Evolutionary conservation across 2,888 invertebrate genomes (phyloP), one percentile per base, ranked within the genome.

Genomic region (Orthosia cruda): DNA sequence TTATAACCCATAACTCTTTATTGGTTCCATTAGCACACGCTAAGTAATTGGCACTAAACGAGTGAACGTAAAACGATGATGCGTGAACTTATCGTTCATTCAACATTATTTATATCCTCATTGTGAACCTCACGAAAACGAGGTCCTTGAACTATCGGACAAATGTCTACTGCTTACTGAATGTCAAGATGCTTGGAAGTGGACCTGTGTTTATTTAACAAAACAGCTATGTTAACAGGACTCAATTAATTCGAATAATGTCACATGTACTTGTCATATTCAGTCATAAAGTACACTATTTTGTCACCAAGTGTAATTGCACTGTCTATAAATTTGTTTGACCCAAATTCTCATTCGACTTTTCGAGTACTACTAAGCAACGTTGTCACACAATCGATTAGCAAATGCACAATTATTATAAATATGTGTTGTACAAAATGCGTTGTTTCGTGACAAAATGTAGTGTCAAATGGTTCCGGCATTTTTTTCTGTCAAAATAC

Each of bases 401-500:
- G 26, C 68, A 83, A 71, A 66, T 55, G 68, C 69, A 61, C 63
- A 73, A 63, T 68, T 70, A 71, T 85, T 77, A 76, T 66, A 77
- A 77, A 86, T 75, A 84, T 80, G 61, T 74, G 61, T 77, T 74
- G 61, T 77, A 68, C 67, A 74, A 79, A 86, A 88, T 84, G 72
- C 70, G 80, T 75, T 80, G 40, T 81, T 88, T 84, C 90, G 86
- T 89, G 88, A 83, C 84, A 70, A 83, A 62, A 61, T 57, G 71
- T 74, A 70, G 61, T 87, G 88, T 80, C 85, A 80, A 83, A 90
- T 87, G 83, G 90, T 92, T 92, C 92, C 92, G 92, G 90, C 80
- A 88, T 85, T 84, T 88, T 74, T 87, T 57, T 86, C 83, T 87
- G 80, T 80, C 73, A 85, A 88, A 87, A 87, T 86, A 89, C 73